These are phyloP conservation scores for Melieria crassipennis DNA, from an alignment of 2,888 invertebrate species.

Conservation along the genomic window DNA sequence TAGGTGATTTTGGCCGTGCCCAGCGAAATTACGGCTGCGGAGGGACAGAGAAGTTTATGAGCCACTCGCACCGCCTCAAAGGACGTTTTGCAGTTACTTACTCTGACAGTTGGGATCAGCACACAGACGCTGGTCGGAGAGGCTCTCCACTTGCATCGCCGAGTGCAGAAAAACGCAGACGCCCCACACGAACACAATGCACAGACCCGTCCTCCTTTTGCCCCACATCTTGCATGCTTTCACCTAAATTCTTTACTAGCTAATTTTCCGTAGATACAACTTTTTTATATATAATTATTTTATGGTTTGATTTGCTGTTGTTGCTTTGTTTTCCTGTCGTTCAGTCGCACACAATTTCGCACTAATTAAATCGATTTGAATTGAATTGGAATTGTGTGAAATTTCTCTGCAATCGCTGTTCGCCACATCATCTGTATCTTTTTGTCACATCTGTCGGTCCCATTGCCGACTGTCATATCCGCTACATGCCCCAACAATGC, in stretches of 20 bases:
- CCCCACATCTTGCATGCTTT: conserved; percentile 42
- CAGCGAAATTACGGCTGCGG: conserved; percentile 66
- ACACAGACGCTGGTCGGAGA: conserved; percentile 77
- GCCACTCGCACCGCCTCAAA: conserved; percentile 17
- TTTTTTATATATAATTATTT: background rate
- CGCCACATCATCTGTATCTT: conserved; percentile 43
- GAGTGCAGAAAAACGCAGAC: conserved; percentile 54
- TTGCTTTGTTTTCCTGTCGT: conserved; percentile 14
- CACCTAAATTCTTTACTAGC: conserved; percentile 9
- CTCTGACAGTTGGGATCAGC: conserved; percentile 77
- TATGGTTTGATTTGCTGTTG: background rate
- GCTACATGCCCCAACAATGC: background rate
- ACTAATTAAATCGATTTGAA: conserved; percentile 6
- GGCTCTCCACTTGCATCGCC: conserved; percentile 44
- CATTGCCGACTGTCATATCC: background rate
- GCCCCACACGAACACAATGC: conserved; percentile 27
- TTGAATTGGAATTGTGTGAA: conserved; percentile 29
- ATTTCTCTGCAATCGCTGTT: conserved; percentile 34
- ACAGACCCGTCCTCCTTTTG: conserved; percentile 35
- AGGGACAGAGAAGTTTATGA: background rate
- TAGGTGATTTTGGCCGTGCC: conserved; percentile 71
- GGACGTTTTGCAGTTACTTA: conserved; percentile 61
- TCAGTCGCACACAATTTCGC: conserved; percentile 6
- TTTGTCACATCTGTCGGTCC: background rate
- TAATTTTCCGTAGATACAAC: background rate